Percentiles rank a stretch among this genome's conserved stretches.
phyloP scores from a whole-genome alignment of 2,888 invertebrate genomes.

The Melanophora roralis region DNA sequence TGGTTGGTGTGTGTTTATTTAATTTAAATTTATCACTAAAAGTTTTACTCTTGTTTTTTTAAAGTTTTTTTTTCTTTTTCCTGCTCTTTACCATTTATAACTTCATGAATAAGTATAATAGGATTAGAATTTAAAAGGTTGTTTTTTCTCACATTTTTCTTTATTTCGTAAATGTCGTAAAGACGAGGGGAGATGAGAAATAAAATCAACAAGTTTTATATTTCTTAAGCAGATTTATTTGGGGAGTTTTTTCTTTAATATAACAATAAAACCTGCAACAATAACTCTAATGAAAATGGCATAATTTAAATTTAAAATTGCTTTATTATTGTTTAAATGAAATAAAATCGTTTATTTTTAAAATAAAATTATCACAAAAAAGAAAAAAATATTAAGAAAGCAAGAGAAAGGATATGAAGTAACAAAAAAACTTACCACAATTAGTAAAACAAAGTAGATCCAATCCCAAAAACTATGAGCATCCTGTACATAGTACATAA shows the following conservation, averaged over 20 bases:
- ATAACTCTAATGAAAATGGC: conserved; percentile 15
- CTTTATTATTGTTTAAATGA: neutral
- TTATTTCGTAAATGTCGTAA: neutral
- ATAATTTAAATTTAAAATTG: conserved; percentile 1
- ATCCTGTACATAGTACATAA: conserved; percentile 99
- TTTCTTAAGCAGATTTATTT: conserved; percentile 15
- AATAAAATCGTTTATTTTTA: neutral
- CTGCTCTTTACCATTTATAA: neutral
- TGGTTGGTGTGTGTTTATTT: neutral
- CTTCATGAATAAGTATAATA: conserved; percentile 38
- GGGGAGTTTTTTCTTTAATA: neutral
- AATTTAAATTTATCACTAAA: conserved; percentile 23
- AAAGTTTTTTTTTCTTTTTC: neutral
- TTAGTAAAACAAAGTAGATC: conserved; percentile 99
- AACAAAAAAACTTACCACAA: conserved; percentile 89
- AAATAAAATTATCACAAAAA: neutral
- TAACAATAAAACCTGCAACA: neutral
- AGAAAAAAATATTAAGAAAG: neutral
- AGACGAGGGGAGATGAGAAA: neutral
- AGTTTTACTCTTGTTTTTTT: conserved; percentile 23
- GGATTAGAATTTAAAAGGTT: conserved; percentile 14
- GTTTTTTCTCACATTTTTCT: neutral
- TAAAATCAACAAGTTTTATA: conserved; percentile 31
- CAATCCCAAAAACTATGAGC: conserved; percentile 99
- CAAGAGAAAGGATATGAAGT: neutral